phyloP scores from a whole-genome alignment of 2,797 vertebrate species.

The Rachycentron canadum region DNA sequence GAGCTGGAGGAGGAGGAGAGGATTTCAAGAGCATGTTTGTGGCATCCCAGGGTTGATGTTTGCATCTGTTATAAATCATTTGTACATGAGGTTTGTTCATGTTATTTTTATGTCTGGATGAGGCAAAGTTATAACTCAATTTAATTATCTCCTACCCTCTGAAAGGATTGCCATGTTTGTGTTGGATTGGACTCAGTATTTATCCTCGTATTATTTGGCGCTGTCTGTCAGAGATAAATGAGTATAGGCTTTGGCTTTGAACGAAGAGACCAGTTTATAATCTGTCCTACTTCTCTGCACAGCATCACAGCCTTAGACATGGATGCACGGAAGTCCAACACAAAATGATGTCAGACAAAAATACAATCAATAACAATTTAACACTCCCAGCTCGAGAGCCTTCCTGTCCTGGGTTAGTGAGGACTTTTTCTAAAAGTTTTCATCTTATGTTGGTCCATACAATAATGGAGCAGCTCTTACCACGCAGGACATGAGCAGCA shows the following conservation, averaged over 20 bases:
- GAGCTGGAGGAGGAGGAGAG: slow-evolving; percentile 52
- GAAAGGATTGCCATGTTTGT: slow-evolving; percentile 60
- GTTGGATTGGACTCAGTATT: slow-evolving; percentile 60
- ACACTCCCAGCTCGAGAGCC: not conserved
- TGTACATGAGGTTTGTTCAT: slow-evolving; percentile 26
- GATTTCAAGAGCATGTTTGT: not conserved
- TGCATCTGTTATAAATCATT: slow-evolving; percentile 4
- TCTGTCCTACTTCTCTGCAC: slow-evolving; percentile 65
- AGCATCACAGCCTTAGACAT: slow-evolving; percentile 23
- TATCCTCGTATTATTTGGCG: slow-evolving; percentile 74
- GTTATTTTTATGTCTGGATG: slow-evolving; percentile 22
- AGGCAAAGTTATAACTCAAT: slow-evolving; percentile 43
- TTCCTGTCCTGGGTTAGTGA: not conserved
- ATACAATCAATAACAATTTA: not conserved
- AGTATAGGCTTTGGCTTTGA: slow-evolving; percentile 50
- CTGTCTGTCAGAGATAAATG: slow-evolving; percentile 71
- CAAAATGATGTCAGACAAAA: slow-evolving; percentile 1
- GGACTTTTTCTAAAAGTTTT: slow-evolving; percentile 12
- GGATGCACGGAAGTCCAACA: slow-evolving; percentile 23
- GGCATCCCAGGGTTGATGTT: not conserved
- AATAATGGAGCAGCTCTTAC: slow-evolving; percentile 63
- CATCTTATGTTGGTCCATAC: not conserved
- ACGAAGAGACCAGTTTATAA: slow-evolving; percentile 70
- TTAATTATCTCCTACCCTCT: slow-evolving; percentile 59
- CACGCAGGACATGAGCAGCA: slow-evolving; percentile 68